Percentiles rank a stretch among this genome's conserved stretches.
Conservation (phyloP, 2,888 invertebrate species). For the Meteorus colon region DNA sequence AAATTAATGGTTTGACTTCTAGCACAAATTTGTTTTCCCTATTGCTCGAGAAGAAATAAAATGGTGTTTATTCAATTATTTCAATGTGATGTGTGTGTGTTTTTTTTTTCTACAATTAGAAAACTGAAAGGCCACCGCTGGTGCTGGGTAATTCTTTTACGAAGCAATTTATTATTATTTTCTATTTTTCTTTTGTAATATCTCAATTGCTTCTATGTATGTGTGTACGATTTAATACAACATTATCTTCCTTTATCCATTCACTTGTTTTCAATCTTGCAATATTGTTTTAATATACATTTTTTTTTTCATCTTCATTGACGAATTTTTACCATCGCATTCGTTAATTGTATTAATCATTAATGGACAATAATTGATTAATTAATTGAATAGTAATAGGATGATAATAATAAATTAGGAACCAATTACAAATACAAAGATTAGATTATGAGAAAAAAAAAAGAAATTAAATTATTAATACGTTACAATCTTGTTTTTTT, state of each 20-base stretch:
- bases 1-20: background rate
- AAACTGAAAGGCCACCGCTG: constrained; percentile 44
- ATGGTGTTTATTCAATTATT: constrained; percentile 18
- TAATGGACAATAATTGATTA: constrained; percentile 60
- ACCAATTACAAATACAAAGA: constrained; percentile 70
- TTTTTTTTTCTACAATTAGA: constrained; percentile 38
- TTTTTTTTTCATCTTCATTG: constrained; percentile 51
- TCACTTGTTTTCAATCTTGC: constrained; percentile 22
- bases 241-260: constrained; percentile 19
- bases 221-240: background rate
- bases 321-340: constrained; percentile 54
- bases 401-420: constrained; percentile 71
- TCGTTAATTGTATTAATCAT: constrained; percentile 51
- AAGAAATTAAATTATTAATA: constrained; percentile 53
- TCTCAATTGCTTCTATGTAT: background rate
- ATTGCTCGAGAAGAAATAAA: constrained; percentile 26
- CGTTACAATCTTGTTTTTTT: constrained; percentile 44
- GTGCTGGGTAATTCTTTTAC: constrained; percentile 39
- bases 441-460: background rate
- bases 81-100: constrained; percentile 25
- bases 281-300: constrained; percentile 29
- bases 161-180: constrained; percentile 18
- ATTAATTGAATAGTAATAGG: constrained; percentile 63
- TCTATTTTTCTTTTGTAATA: background rate
- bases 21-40: background rate